These are phyloP conservation scores for Turdus rufiventris DNA, from an alignment of 2,113 vertebrate genomes.

Conservation along the genomic window DNA sequence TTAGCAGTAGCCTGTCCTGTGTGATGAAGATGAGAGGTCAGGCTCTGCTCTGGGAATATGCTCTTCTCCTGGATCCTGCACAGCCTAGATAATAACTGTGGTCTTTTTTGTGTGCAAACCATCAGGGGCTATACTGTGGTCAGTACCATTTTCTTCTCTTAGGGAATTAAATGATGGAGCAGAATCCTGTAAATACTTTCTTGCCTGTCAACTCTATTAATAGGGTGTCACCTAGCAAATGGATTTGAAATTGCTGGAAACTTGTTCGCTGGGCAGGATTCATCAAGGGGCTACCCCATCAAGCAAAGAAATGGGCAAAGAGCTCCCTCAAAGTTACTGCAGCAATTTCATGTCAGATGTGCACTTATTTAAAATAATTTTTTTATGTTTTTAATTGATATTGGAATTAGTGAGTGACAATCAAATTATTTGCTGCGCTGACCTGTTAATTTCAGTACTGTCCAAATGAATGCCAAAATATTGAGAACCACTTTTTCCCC, in stretches of 20 bases:
- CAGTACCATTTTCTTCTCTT: background rate
- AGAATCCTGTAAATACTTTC: background rate
- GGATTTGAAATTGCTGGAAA: background rate
- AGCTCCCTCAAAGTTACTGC: background rate
- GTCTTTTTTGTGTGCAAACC: background rate
- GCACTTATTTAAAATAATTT: background rate
- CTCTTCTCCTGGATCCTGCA: background rate
- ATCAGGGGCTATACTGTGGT: background rate
- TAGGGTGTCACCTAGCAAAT: background rate
- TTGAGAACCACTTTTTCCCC: background rate
- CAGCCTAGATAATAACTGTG: background rate
- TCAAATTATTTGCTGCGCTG: background rate
- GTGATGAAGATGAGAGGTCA: background rate
- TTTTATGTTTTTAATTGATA: background rate
- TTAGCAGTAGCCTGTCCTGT: background rate
- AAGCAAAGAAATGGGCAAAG: background rate
- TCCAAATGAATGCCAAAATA: background rate
- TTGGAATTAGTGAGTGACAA: rapidly evolving
- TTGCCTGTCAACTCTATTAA: background rate
- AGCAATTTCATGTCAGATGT: background rate
- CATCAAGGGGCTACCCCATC: background rate
- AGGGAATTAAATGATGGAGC: background rate
- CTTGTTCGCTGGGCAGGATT: background rate
- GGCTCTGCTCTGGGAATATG: background rate
- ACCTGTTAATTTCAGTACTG: background rate